Percentiles rank a stretch among this genome's conserved stretches.
Conservation (phyloP, 2,888 invertebrate species). For the Cataglyphis rosenhaueri region DNA sequence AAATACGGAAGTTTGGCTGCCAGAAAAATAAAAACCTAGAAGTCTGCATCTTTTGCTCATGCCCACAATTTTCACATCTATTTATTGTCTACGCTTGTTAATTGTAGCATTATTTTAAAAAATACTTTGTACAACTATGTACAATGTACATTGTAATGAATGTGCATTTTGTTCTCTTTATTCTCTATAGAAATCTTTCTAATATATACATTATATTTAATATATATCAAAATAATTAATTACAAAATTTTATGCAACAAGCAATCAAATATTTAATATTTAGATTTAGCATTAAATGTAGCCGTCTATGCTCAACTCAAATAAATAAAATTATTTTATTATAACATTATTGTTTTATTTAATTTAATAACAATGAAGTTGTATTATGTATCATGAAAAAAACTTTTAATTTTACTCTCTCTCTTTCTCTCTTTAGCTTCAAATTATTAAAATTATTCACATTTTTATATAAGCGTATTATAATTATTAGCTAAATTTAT, state of each 20-base stretch:
- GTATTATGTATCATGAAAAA: not conserved
- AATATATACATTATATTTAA: not conserved
- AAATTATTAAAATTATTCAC: not conserved
- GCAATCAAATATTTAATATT: not conserved
- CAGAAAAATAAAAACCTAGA: slow-evolving; percentile 84
- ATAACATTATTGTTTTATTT: not conserved
- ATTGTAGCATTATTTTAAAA: not conserved
- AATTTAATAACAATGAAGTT: slow-evolving; percentile 1
- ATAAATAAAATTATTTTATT: slow-evolving; percentile 44
- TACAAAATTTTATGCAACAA: not conserved
- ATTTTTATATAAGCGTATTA: not conserved
- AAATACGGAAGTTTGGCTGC: slow-evolving; percentile 87
- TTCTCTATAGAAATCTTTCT: not conserved
- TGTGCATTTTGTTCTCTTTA: not conserved
- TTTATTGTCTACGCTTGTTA: not conserved
- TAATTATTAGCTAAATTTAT: not conserved
- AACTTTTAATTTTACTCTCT: not conserved
- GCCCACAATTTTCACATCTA: slow-evolving; percentile 20
- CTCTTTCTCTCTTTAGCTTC: not conserved
- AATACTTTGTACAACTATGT: not conserved
- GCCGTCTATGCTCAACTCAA: not conserved
- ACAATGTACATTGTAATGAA: slow-evolving; percentile 9
- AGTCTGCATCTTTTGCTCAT: slow-evolving; percentile 9
- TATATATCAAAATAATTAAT: not conserved
- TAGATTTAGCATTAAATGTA: slow-evolving; percentile 38